Percentiles rank a stretch among this genome's conserved stretches.
These are phyloP conservation scores for Busseola fusca DNA, from an alignment of 2,888 invertebrate species.

Conservation along the genomic window DNA sequence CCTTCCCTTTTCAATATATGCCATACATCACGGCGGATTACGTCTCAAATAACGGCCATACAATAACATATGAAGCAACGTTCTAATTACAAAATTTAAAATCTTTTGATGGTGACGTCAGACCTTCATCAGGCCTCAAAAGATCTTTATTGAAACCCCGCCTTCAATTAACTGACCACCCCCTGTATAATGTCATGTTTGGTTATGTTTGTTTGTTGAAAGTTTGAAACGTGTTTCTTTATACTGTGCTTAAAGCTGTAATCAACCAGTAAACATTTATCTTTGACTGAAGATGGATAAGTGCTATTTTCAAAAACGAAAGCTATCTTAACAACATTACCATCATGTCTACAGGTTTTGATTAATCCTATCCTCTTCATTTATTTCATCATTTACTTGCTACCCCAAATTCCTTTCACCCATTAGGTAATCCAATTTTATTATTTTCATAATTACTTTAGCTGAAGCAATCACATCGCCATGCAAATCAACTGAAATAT, in stretches of 20 bases:
- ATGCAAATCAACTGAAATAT: slow-evolving; percentile 39
- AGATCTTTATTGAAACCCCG: slow-evolving; percentile 81
- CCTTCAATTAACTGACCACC: slow-evolving; percentile 80
- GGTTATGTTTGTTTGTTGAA: slow-evolving; percentile 39
- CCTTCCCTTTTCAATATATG: slow-evolving; percentile 41
- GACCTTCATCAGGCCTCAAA: slow-evolving; percentile 81
- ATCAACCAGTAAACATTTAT: background rate
- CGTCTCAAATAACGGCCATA: slow-evolving; percentile 63
- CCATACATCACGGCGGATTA: slow-evolving; percentile 60
- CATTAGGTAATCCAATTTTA: no score
- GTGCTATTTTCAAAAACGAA: background rate
- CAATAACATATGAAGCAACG: slow-evolving; percentile 60
- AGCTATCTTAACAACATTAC: background rate
- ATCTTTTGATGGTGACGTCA: slow-evolving; percentile 76
- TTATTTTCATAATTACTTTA: slow-evolving; percentile 1
- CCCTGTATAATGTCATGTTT: slow-evolving; percentile 33
- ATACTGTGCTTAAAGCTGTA: background rate
- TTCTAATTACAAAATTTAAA: slow-evolving; percentile 73
- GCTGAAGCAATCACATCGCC: slow-evolving; percentile 14
- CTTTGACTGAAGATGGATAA: background rate
- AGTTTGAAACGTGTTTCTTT: slow-evolving; percentile 1
- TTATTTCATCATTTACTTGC: background rate
- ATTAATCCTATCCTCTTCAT: background rate
- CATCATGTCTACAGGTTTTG: no score
- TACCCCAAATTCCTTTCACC: background rate